These are phyloP conservation scores for Cygnus buccinator DNA, from an alignment of 2,113 vertebrate genomes.

Conservation along the genomic window DNA sequence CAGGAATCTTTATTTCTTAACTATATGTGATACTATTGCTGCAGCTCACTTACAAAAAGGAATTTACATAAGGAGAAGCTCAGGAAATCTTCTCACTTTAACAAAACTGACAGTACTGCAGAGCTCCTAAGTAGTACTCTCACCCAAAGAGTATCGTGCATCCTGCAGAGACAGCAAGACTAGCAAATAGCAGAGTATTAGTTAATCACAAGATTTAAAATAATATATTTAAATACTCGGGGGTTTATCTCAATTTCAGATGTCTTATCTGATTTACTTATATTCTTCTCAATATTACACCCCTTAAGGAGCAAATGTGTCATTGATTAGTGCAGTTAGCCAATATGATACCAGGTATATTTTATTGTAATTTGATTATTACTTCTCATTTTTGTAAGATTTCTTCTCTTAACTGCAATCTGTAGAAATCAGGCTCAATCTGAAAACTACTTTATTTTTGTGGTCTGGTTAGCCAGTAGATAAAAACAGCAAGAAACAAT, in stretches of 20 bases:
- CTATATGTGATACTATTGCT: neutral
- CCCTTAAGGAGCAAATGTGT: neutral
- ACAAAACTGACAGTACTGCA: neutral
- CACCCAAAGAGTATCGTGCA: neutral
- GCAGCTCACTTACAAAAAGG: neutral
- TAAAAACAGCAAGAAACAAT: neutral
- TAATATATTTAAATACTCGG: neutral
- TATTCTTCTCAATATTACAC: neutral
- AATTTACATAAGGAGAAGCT: neutral
- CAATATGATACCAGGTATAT: accelerated
- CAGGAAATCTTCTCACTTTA: neutral
- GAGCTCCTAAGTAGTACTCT: neutral
- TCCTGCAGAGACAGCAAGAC: neutral
- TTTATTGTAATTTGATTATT: neutral
- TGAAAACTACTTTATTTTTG: neutral
- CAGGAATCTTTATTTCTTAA: neutral
- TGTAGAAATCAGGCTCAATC: neutral
- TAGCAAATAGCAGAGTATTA: neutral
- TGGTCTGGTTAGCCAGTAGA: neutral
- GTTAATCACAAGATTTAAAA: neutral
- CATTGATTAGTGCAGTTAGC: neutral
- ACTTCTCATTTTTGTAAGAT: neutral
- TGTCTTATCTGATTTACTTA: neutral
- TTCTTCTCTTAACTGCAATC: neutral
- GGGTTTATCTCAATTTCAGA: neutral